Conservation (phyloP, 2,797 vertebrate genomes). For the Xyrichtys novacula region DNA sequence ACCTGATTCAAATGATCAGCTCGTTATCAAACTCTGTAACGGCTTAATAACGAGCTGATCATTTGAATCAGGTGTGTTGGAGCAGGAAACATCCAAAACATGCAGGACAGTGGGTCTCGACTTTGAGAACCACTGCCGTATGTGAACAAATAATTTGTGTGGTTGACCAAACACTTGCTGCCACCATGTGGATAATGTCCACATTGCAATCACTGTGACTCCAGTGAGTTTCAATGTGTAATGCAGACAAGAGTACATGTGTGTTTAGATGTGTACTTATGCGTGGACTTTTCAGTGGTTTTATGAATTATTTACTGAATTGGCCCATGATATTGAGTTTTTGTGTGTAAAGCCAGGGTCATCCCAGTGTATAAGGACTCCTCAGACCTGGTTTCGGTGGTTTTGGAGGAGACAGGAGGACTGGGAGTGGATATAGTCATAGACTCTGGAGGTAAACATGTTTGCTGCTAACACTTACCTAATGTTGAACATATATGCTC, state of each 20-base stretch:
- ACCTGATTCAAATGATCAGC: too few relatives aligned
- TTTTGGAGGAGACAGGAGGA: constrained; percentile 95
- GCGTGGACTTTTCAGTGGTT: not conserved
- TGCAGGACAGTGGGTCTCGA: too few relatives aligned
- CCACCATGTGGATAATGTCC: constrained; percentile 25
- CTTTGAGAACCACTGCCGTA: too few relatives aligned
- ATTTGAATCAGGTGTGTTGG: too few relatives aligned
- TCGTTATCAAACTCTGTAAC: too few relatives aligned
- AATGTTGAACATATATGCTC: not conserved
- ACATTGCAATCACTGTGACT: not conserved
- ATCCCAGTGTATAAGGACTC: constrained; percentile 86
- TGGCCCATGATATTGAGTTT: not conserved
- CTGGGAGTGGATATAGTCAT: constrained; percentile 94
- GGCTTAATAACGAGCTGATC: too few relatives aligned
- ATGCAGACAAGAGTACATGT: not conserved
- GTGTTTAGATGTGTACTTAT: not conserved
- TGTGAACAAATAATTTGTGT: too few relatives aligned
- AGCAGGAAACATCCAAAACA: too few relatives aligned
- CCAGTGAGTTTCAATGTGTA: not conserved
- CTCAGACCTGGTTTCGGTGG: constrained; percentile 86
- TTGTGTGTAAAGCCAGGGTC: constrained; percentile 85
- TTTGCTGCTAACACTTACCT: not conserved
- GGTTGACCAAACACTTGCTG: constrained; percentile 6
- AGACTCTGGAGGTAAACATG: constrained; percentile 91
- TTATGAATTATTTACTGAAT: too few relatives aligned